Percentiles rank a stretch among this genome's conserved stretches.
phyloP scores from a whole-genome alignment of 2,888 invertebrate species.

The Aquatica leii region DNA sequence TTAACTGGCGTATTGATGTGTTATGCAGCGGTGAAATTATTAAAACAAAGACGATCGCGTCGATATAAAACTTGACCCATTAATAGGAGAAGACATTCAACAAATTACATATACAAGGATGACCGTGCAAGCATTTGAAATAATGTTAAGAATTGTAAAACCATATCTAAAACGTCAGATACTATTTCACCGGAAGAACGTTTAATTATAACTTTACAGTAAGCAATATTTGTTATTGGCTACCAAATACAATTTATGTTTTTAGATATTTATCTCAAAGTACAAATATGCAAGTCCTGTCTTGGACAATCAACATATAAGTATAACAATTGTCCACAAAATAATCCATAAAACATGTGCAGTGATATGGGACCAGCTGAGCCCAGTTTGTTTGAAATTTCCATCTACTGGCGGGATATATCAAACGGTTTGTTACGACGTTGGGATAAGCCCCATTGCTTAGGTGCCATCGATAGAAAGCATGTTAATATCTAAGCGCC shows the following conservation, averaged over 20 bases:
- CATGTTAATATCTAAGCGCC: slow-evolving; percentile 17
- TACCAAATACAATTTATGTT: too few relatives aligned
- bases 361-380: slow-evolving; percentile 5
- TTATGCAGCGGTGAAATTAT: neutral
- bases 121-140: neutral
- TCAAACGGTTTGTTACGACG: slow-evolving; percentile 3
- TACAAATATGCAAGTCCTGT: neutral
- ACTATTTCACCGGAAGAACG: neutral
- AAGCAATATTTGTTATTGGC: too few relatives aligned
- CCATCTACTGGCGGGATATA: slow-evolving; percentile 14
- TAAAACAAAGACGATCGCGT: neutral
- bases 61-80: neutral
- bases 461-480: slow-evolving; percentile 17
- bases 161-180: neutral
- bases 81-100: neutral
- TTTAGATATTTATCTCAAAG: too few relatives aligned
- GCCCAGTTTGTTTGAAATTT: slow-evolving; percentile 15
- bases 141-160: neutral
- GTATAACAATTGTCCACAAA: slow-evolving; percentile 13
- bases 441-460: neutral
- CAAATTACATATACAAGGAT: neutral
- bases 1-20: neutral
- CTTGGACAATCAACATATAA: slow-evolving; percentile 9
- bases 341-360: slow-evolving; percentile 14
- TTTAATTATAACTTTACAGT: too few relatives aligned